These are phyloP conservation scores for Odocoileus virginianus DNA, from an alignment of 2,113 vertebrate genomes.

Conservation along the genomic window DNA sequence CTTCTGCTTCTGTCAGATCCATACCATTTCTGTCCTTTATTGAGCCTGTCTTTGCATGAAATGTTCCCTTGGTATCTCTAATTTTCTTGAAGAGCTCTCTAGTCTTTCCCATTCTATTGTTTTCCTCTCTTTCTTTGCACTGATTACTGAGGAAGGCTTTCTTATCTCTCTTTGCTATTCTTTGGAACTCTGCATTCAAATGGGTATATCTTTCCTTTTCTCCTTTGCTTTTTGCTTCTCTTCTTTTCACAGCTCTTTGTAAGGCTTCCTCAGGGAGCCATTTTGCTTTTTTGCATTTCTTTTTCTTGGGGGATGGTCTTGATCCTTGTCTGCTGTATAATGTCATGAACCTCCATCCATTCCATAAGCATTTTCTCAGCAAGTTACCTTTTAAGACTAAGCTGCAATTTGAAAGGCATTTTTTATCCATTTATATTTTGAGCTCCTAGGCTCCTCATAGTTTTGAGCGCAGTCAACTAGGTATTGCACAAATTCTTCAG, in stretches of 20 bases:
- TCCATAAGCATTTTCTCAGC: not conserved
- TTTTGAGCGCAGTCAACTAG: not conserved
- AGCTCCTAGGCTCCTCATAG: not conserved
- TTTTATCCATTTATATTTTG: not conserved
- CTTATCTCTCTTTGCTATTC: not conserved
- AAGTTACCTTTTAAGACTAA: slow-evolving; percentile 16
- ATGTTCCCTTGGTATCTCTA: not conserved
- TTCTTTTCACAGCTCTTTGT: not conserved
- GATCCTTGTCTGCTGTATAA: not conserved
- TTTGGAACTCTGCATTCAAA: not conserved
- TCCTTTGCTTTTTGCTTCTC: not conserved
- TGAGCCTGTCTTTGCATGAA: not conserved
- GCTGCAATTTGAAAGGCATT: not conserved
- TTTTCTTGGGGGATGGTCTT: not conserved
- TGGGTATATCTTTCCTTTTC: not conserved
- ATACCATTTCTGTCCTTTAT: not conserved
- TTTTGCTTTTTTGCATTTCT: not conserved
- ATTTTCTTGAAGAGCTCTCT: not conserved
- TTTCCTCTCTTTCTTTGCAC: not conserved
- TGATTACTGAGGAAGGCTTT: not conserved
- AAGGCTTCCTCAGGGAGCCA: not conserved
- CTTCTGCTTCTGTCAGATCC: not conserved
- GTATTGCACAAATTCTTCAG: not conserved
- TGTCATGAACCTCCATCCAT: not conserved
- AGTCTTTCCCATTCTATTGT: not conserved